Base-by-base conservation (phyloP, 2,113 vertebrate species). In the Alexandromys fortis region DNA sequence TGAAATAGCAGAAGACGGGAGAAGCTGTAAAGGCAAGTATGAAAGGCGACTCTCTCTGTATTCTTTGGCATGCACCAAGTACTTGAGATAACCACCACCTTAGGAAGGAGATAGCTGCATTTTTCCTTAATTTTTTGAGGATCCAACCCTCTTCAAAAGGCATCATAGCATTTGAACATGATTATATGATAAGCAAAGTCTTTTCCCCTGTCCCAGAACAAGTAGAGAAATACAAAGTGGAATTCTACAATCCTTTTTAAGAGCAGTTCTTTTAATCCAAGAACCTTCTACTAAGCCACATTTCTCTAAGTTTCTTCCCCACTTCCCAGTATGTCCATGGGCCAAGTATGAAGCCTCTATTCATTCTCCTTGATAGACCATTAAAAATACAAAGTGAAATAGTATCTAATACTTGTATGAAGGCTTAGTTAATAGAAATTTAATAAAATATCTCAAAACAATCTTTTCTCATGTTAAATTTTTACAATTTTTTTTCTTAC, bases 21-120 rank as follows among this genome's bases (percentile, higher is more conserved):
- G 98, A 70, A 99, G 98, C 96, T 99, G 99, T 98, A 98, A 98
- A 99, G 99, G 99, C 99, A 98, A 97, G 82, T 2, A 24, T 49
- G 10, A 47, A 12, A 45, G 35, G 0, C 7, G 24, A 81, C 3
- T 82, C 8, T 90, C 0, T 91, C 22, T 93, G 28, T 76, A 1
- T 35, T 67, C 2, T 2, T 45, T 35, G 5, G 7, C 38, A 61
- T 47, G 67, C 3, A 22, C 2, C 55, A 68, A 75, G 49, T 70
- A 16, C 3, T 17, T n/a, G 16, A 30, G 5, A 7, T 22, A 45
- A 78, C 4, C 6, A 78, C 4, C 6, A 76, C 7, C 3, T 21
- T 24, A 47, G 5, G 58, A 77, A 19, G 28, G 55, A 22, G 3
- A 28, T 52, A 55, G 4, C 14, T 76, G 3, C 17, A 85, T n/a